A percentile compares a stretch with the other conserved stretches of the same genome.
phyloP scores from a whole-genome alignment of 2,888 invertebrate genomes.

The Trichogramma evanescens region DNA sequence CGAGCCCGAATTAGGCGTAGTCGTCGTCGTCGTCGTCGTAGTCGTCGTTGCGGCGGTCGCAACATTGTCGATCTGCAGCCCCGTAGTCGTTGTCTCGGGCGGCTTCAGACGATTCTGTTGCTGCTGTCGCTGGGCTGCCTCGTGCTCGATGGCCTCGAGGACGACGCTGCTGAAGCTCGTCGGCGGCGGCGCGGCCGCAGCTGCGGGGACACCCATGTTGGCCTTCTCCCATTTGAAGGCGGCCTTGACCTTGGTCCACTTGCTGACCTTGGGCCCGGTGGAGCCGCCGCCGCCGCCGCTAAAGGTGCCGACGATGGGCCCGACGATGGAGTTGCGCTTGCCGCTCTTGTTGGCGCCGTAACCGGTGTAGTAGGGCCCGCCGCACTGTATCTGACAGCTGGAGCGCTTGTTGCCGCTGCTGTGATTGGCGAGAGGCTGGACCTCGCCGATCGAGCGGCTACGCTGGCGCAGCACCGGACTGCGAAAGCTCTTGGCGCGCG shows the following conservation, averaged over 20 bases:
- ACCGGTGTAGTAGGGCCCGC: neutral
- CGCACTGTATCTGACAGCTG: constrained; percentile 7
- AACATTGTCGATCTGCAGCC: neutral
- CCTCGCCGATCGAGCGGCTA: constrained; percentile 63
- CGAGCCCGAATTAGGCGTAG: constrained; percentile 21
- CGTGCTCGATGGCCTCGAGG: constrained; percentile 2
- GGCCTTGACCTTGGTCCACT: constrained; percentile 85
- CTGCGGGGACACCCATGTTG: constrained; percentile 45
- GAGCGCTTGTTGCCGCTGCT: constrained; percentile 5
- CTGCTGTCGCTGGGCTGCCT: neutral
- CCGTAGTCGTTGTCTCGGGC: constrained; percentile 19
- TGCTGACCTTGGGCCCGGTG: constrained; percentile 62
- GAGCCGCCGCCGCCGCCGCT: neutral
- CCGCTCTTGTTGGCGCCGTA: neutral
- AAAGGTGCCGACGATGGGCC: constrained; percentile 7
- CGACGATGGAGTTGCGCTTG: constrained; percentile 15
- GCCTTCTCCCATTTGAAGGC: constrained; percentile 83
- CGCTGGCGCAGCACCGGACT: constrained; percentile 36
- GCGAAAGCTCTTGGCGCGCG: constrained; percentile 41
- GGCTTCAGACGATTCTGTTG: constrained; percentile 21
- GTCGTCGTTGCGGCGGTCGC: neutral
- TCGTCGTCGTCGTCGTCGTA: neutral
- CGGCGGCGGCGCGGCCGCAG: neutral
- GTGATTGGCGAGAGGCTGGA: constrained; percentile 38
- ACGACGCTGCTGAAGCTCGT: constrained; percentile 1